phyloP scores from a whole-genome alignment of 2,888 invertebrate genomes.

The Mythimna impura region DNA sequence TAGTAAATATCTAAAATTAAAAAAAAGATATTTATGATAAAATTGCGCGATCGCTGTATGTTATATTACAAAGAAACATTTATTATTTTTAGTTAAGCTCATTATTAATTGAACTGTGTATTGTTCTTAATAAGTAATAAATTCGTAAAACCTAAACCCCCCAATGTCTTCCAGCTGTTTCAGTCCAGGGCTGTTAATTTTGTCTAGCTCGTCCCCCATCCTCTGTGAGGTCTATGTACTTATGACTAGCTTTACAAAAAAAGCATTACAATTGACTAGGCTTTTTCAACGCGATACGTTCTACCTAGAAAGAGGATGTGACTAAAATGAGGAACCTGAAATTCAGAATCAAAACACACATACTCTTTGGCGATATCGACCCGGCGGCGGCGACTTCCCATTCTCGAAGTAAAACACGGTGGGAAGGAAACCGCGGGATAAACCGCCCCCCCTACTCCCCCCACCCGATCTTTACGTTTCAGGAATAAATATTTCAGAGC shows the following conservation, averaged over 20 bases:
- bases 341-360: constrained; percentile 61
- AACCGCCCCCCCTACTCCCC: constrained; percentile 81
- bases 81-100: too few species aligned
- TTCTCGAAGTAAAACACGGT: constrained; percentile 91
- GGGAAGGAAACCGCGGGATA: constrained; percentile 91
- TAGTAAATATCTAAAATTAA: too few species aligned
- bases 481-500: constrained; percentile 91
- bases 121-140: too few species aligned
- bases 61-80: too few species aligned
- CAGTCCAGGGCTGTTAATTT: background rate
- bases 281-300: background rate
- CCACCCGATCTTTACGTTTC: constrained; percentile 90
- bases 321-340: background rate
- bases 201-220: background rate
- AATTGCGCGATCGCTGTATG: too few species aligned
- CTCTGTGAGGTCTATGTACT: background rate
- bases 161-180: background rate
- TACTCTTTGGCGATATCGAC: constrained; percentile 89
- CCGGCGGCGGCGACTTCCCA: constrained; percentile 90
- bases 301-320: background rate
- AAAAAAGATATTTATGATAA: too few species aligned
- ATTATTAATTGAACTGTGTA: too few species aligned
- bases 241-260: background rate
- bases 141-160: too few species aligned
- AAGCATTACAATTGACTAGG: background rate